Conservation (phyloP, 2,797 vertebrate genomes). For the Salarias fasciatus region DNA sequence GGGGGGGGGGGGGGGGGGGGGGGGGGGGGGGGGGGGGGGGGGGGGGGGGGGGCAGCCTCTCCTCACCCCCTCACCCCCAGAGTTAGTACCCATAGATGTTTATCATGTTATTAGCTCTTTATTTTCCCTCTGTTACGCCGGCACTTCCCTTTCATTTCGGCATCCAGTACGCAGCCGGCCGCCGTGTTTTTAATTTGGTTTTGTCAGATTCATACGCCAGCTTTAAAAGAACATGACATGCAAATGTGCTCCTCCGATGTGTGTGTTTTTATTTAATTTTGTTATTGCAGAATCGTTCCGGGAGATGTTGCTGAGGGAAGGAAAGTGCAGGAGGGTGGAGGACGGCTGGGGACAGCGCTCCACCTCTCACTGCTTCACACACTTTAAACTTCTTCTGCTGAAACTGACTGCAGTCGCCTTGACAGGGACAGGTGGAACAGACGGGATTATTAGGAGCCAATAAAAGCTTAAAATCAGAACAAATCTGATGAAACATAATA, state of each 20-base stretch:
- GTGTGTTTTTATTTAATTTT: too few relatives aligned
- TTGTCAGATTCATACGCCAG: constrained; percentile 85
- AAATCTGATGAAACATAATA: too few relatives aligned
- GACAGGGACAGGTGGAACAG: too few relatives aligned
- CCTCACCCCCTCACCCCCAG: too few relatives aligned
- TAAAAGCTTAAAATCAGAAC: too few relatives aligned
- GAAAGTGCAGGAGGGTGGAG: constrained; percentile 56
- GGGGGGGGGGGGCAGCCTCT: too few relatives aligned
- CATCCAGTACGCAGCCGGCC: constrained; percentile 81
- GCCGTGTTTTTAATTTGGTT: constrained; percentile 84
- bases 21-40: too few relatives aligned
- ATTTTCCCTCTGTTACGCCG: constrained; percentile 61
- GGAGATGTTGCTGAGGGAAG: constrained; percentile 80
- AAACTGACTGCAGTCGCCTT: too few relatives aligned
- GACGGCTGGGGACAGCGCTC: constrained; percentile 74
- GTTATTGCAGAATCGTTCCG: constrained; percentile 86
- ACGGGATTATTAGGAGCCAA: too few relatives aligned
- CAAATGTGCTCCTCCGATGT: constrained; percentile 77
- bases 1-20: too few relatives aligned
- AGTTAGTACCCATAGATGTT: constrained; percentile 93
- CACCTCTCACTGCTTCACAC: constrained; percentile 72
- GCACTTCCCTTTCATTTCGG: constrained; percentile 78
- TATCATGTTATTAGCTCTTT: constrained; percentile 83
- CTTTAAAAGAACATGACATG: constrained; percentile 86
- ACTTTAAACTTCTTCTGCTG: too few relatives aligned